phyloP scores from a whole-genome alignment of 2,888 invertebrate species.

The Allygus modestus region DNA sequence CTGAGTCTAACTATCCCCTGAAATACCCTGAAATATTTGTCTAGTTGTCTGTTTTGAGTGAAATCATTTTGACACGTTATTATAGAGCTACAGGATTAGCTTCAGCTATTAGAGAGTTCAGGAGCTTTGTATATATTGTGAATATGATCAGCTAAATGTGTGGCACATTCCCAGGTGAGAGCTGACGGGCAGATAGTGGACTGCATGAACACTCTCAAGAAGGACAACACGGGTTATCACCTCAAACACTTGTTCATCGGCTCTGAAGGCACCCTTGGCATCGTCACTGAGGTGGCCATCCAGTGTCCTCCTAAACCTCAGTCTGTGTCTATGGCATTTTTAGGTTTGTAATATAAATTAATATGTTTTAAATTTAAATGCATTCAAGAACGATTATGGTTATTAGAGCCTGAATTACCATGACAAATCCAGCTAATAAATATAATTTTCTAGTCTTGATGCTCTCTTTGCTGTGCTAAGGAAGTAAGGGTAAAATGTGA shows the following conservation, averaged over 20 bases:
- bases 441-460: not conserved
- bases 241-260: conserved; percentile 98
- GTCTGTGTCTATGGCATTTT: conserved; percentile 90
- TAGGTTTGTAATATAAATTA: conserved; percentile 83
- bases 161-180: conserved; percentile 79
- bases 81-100: too few species aligned
- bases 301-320: conserved; percentile 92
- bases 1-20: not conserved
- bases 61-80: too few species aligned
- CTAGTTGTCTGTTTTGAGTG: too few species aligned
- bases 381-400: not conserved
- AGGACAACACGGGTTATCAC: conserved; percentile 99
- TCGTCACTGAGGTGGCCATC: conserved; percentile 95
- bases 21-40: too few species aligned
- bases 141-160: too few species aligned
- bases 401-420: not conserved
- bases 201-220: conserved; percentile 90
- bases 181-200: conserved; percentile 92
- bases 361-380: too few species aligned
- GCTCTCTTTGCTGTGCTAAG: too few species aligned
- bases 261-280: conserved; percentile 96
- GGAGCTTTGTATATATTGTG: too few species aligned
- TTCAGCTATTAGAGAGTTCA: too few species aligned
- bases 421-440: not conserved
- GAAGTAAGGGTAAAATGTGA: too few species aligned